Percentiles rank a stretch among this genome's conserved stretches.
These are phyloP conservation scores for Gorsachius goisagi DNA, from an alignment of 2,113 vertebrate genomes.

Conservation along the genomic window DNA sequence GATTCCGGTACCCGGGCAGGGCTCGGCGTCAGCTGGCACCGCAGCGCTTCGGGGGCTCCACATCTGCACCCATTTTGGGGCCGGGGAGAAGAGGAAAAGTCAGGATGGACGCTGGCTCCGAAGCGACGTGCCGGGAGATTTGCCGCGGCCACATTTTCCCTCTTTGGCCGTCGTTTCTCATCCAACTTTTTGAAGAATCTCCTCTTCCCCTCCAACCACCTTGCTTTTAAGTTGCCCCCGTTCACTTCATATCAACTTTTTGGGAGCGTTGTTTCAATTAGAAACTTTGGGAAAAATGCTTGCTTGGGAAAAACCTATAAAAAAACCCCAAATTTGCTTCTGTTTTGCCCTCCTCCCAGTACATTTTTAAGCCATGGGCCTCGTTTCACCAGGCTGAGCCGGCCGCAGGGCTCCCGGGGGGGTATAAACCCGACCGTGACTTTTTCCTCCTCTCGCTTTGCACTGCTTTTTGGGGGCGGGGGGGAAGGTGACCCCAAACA, in stretches of 20 bases:
- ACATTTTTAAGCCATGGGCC: accelerated
- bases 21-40: neutral
- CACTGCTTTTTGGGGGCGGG: neutral
- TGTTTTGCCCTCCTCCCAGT: neutral
- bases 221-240: accelerated
- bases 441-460: neutral
- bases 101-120: neutral
- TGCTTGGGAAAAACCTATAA: neutral
- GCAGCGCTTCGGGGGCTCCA: neutral
- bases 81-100: neutral
- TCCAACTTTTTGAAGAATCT: neutral
- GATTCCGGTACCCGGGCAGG: accelerated
- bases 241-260: neutral
- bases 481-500: neutral
- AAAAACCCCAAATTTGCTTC: neutral
- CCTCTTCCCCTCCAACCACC: neutral
- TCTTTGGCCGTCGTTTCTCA: neutral
- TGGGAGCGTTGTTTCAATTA: neutral
- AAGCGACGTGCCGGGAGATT: neutral
- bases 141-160: accelerated
- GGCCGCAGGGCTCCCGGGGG: neutral
- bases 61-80: accelerated
- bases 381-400: neutral
- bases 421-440: accelerated
- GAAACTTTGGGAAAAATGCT: neutral